These are phyloP conservation scores for Dryocosmus kuriphilus DNA, from an alignment of 2,888 invertebrate species.

Conservation along the genomic window DNA sequence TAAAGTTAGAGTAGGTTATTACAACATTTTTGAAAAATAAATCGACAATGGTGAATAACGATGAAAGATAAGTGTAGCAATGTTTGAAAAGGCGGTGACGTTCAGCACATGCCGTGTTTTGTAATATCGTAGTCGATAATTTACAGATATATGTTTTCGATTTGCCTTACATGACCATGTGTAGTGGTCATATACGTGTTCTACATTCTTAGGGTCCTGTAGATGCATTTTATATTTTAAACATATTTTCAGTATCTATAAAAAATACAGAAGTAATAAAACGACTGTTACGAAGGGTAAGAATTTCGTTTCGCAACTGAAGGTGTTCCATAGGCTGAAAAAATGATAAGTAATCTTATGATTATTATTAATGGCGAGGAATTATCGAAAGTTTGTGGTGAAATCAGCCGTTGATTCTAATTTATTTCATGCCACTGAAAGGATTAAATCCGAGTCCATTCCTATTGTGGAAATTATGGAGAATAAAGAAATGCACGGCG, in stretches of 20 bases:
- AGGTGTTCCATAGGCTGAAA: not conserved
- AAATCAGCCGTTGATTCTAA: slow-evolving; percentile 37
- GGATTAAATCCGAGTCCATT: slow-evolving; percentile 29
- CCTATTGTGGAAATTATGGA: slow-evolving; percentile 43
- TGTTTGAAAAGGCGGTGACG: not conserved
- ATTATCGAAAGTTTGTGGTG: slow-evolving; percentile 12
- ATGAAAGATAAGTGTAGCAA: not conserved
- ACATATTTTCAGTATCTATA: slow-evolving; percentile 34
- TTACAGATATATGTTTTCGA: slow-evolving; percentile 47
- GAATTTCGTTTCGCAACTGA: not conserved
- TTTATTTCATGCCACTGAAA: slow-evolving; percentile 22
- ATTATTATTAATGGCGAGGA: slow-evolving; percentile 27
- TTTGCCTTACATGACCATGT: slow-evolving; percentile 62
- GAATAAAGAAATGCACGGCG: slow-evolving; percentile 50
- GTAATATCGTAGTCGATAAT: not conserved
- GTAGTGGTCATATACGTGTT: slow-evolving; percentile 68
- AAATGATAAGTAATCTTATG: slow-evolving; percentile 12
- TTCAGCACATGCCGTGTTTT: slow-evolving; percentile 1
- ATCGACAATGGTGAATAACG: not conserved
- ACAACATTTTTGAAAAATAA: not conserved
- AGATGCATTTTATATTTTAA: slow-evolving; percentile 65
- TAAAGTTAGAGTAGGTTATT: not conserved
- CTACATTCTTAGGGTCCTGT: slow-evolving; percentile 66
- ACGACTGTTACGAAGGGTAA: not conserved
- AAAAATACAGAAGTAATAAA: not conserved